phyloP scores from a whole-genome alignment of 2,113 vertebrate genomes.

The Sinosuthora webbiana region DNA sequence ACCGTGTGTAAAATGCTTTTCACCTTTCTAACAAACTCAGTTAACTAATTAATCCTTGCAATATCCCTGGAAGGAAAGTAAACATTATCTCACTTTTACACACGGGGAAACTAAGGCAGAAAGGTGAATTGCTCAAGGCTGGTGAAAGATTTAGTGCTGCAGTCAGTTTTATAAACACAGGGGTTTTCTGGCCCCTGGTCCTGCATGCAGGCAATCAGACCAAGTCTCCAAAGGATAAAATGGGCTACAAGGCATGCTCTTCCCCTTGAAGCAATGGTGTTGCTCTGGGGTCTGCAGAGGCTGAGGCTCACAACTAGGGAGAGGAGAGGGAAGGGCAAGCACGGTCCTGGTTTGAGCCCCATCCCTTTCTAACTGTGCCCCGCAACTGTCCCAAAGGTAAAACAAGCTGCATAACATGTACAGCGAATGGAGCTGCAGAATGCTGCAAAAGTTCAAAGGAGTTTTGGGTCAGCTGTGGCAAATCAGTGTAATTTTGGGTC shows the following conservation, averaged over 20 bases:
- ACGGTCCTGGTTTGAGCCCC: neutral
- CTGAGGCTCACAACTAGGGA: neutral
- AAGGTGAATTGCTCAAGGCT: conserved; percentile 9
- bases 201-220: neutral
- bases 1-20: neutral
- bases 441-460: neutral
- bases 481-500: neutral
- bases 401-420: neutral
- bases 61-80: conserved; percentile 5
- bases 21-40: neutral
- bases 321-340: neutral
- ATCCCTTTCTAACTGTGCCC: neutral
- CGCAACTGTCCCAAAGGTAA: neutral
- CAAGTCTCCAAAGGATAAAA: neutral
- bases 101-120: conserved; percentile 32
- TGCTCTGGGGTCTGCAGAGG: neutral
- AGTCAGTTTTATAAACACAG: neutral
- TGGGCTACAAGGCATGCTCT: neutral
- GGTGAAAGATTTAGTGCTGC: neutral
- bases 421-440: neutral
- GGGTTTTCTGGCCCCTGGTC: neutral
- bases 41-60: conserved; percentile 53
- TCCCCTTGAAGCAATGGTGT: neutral
- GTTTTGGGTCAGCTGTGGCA: neutral
- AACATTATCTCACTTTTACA: conserved; percentile 39